A percentile compares a stretch with the other conserved stretches of the same genome.
Conservation (phyloP, 2,797 vertebrate genomes). For the Pampus argenteus region DNA sequence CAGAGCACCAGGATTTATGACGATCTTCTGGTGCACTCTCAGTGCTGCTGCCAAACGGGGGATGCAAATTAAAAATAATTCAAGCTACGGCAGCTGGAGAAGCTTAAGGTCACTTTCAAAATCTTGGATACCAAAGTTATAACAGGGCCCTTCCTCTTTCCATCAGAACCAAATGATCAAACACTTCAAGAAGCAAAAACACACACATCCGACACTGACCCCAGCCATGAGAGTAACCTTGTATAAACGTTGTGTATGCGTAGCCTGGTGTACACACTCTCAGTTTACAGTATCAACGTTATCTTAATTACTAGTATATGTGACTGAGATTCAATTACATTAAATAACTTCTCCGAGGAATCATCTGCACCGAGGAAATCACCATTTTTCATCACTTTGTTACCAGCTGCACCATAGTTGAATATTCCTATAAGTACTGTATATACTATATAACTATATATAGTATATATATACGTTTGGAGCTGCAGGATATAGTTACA, state of each 20-base stretch:
- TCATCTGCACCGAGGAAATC: not conserved
- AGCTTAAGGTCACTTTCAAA: not conserved
- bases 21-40: constrained; percentile 38
- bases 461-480: too few species aligned
- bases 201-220: not conserved
- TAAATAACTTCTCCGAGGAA: not conserved
- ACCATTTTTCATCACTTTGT: not conserved
- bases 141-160: not conserved
- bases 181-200: not conserved
- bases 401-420: constrained; percentile 18
- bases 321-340: not conserved
- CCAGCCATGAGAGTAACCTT: not conserved
- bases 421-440: not conserved
- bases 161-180: not conserved
- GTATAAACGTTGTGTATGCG: too few species aligned
- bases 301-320: not conserved
- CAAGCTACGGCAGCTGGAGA: constrained; percentile 12
- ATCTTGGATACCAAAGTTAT: not conserved
- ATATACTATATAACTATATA: too few species aligned
- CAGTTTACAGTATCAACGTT: not conserved
- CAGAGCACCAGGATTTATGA: constrained; percentile 55
- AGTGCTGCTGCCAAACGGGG: constrained; percentile 4
- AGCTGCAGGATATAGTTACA: constrained; percentile 1
- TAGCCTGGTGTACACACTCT: too few species aligned
- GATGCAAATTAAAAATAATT: constrained; percentile 25